Conservation (phyloP, 2,888 invertebrate genomes). For the Yponomeuta malinellus region DNA sequence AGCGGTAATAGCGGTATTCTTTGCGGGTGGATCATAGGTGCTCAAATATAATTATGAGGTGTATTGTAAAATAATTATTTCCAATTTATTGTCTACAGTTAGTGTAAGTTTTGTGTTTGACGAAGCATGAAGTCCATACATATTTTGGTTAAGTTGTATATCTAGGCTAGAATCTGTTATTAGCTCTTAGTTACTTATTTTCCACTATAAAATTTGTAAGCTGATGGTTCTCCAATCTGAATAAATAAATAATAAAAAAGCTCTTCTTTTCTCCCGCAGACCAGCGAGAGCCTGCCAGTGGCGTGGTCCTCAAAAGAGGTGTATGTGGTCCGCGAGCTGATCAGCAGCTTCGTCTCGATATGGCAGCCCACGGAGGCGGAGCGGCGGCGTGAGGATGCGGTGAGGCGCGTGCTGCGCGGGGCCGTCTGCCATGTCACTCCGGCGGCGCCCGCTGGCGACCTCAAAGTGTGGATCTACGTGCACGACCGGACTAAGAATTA, state of each 20-base stretch:
- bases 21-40: too few species aligned
- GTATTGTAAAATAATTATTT: too few species aligned
- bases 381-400: conserved; percentile 83
- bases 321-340: conserved; percentile 85
- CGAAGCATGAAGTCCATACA: too few species aligned
- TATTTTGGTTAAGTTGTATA: too few species aligned
- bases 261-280: conserved; percentile 31
- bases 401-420: conserved; percentile 82
- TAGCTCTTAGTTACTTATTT: too few species aligned
- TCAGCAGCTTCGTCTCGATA: conserved; percentile 83
- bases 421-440: conserved; percentile 79
- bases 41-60: too few species aligned
- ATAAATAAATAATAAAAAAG: background rate
- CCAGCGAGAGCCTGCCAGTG: conserved; percentile 62
- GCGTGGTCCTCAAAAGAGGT: conserved; percentile 81
- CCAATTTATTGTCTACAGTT: too few species aligned
- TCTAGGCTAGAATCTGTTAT: too few species aligned
- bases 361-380: conserved; percentile 88
- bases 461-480: conserved; percentile 87
- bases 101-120: too few species aligned
- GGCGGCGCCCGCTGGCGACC: conserved; percentile 82
- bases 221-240: too few species aligned
- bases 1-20: too few species aligned
- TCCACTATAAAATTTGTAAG: too few species aligned
- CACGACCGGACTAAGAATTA: conserved; percentile 71